phyloP scores from a whole-genome alignment of 2,113 vertebrate species.

The Entomyzon cyanotis region DNA sequence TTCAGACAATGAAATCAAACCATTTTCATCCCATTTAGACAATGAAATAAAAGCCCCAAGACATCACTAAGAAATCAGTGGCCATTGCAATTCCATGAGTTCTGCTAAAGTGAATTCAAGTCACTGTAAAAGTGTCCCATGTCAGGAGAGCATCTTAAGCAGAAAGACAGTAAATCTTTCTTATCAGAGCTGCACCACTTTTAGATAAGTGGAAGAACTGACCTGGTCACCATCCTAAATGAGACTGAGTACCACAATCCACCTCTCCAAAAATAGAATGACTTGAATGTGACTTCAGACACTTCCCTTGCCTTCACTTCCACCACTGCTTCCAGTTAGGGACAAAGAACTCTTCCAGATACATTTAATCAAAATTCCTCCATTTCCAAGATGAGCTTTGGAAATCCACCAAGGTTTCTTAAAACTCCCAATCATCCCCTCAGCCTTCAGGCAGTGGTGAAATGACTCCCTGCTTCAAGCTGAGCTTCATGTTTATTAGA shows the following conservation, averaged over 20 bases:
- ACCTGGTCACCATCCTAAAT: background rate
- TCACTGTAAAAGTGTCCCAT: background rate
- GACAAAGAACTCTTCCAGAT: background rate
- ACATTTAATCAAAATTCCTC: background rate
- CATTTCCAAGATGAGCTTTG: background rate
- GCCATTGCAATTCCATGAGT: background rate
- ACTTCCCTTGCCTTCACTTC: background rate
- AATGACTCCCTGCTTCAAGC: background rate
- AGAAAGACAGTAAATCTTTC: background rate
- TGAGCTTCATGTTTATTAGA: background rate
- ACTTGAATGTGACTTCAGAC: background rate
- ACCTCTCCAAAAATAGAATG: background rate
- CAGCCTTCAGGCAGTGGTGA: background rate
- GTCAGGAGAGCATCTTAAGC: background rate
- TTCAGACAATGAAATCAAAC: background rate
- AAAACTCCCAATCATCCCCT: background rate
- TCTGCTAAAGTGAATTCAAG: background rate
- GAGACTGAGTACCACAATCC: no score
- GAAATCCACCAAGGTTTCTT: background rate
- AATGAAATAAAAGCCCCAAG: background rate
- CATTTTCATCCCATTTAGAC: background rate
- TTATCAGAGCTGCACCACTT: background rate
- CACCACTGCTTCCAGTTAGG: background rate
- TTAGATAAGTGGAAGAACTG: background rate
- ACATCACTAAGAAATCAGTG: background rate